Evolutionary conservation across 2,888 invertebrate genomes (phyloP).

Genomic region (Globia sparganii): DNA sequence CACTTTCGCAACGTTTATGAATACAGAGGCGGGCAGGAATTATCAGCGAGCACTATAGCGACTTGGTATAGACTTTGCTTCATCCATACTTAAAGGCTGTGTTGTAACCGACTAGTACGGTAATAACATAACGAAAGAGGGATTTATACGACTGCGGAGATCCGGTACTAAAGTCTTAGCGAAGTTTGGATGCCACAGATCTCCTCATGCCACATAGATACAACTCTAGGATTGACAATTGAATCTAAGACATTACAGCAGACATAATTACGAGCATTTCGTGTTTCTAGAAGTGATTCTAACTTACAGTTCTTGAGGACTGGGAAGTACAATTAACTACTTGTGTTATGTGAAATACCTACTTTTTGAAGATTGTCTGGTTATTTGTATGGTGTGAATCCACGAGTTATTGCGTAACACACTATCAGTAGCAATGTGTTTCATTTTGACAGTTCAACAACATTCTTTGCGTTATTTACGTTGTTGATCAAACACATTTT

Average conservation of each 20-base stretch:
- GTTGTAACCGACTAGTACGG: conserved; percentile 34
- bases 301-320: conserved; percentile 16
- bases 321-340: background rate
- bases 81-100: conserved; percentile 28
- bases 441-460: no score
- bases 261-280: conserved; percentile 43
- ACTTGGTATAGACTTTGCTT: background rate
- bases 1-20: no score
- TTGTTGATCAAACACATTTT: no score
- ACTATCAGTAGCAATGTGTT: no score
- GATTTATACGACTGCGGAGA: conserved; percentile 53
- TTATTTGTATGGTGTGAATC: background rate
- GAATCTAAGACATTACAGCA: conserved; percentile 48
- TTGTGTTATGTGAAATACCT: background rate
- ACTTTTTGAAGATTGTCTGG: background rate
- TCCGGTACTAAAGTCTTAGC: conserved; percentile 58
- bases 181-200: conserved; percentile 45
- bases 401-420: no score
- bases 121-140: conserved; percentile 52
- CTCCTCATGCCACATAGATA: conserved; percentile 38
- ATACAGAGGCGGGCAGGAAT: no score
- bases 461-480: no score
- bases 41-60: background rate
- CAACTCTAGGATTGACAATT: conserved; percentile 48
- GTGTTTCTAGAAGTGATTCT: conserved; percentile 20